Base-by-base conservation (phyloP, 1,140 invertebrate species). In the Drosophila guanche region DNA sequence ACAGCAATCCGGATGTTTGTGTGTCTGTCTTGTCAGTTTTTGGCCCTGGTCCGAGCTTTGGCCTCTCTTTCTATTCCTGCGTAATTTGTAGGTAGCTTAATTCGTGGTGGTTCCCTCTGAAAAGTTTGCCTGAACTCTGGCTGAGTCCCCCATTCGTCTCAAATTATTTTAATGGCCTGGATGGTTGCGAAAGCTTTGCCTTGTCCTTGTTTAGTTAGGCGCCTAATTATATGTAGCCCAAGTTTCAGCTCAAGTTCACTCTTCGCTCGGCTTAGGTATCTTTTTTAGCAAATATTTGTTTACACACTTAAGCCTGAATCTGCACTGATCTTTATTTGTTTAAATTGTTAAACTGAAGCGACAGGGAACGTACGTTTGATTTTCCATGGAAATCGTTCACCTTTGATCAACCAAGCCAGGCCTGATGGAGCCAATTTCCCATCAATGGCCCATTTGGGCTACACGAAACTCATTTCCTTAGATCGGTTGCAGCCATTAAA, bases 51-150 rank as follows among this genome's bases (percentile, higher is more conserved):
- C 54, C 50, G 54, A 37, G 33, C 33, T 12, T 27, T 37, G 41
- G 45, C 43, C 33, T 61, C 71, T 75, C 69, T 61, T 67, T 70
- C 75, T 80, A 69, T 50, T 58, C 65, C 42, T 53, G 62, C 71
- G 22, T 85, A 79, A 79, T 81, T 77, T 81, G 68, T 86, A 85
- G 80, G 81, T 86, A 79, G 81, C 63, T 86, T 88, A 78, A 88
- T 77, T 81, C 81, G 58, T 29, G 81, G 81, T 86, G 81, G 81
- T 86, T 77, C 51, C 66, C 42, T 45, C 3, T 12, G 27, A 45
- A 51, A 43, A 41, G 37, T 29, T 54, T 40, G 60, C 62, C 71
- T 69, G 58, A 65, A 65, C 61, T 8, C 33, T 20, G 16, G 16
- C 16, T 20, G 16, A 20, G 16, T 50, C 6, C 48, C 43, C 37